Evolutionary conservation across 2,797 vertebrate species (phyloP).

Genomic region (Nyctibius grandis): DNA sequence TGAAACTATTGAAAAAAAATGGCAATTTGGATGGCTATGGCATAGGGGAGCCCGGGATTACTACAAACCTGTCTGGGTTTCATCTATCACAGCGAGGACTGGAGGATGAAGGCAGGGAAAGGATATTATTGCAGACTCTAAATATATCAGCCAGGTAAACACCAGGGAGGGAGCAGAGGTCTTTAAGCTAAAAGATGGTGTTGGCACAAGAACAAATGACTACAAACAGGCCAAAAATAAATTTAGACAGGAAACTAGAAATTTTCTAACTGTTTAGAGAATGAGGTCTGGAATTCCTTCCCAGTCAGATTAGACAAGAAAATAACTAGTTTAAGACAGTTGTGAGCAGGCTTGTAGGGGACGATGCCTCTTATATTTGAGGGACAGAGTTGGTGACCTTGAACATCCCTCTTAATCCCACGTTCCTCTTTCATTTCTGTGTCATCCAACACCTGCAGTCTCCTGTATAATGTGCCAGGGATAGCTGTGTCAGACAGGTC

Average conservation of each 20-base stretch:
- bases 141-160: constrained; percentile 38
- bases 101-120: neutral
- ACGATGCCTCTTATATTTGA: neutral
- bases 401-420: constrained; percentile 8
- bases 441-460: neutral
- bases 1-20: neutral
- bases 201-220: constrained; percentile 1
- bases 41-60: neutral
- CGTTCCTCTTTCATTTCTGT: neutral
- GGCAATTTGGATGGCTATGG: neutral
- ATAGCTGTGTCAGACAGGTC: constrained; percentile 14
- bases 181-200: constrained; percentile 19
- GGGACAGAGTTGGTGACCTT: neutral
- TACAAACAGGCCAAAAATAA: constrained; percentile 24
- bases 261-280: neutral
- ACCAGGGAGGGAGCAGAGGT: constrained; percentile 1
- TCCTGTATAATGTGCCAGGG: neutral
- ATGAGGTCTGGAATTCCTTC: neutral
- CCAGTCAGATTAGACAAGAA: neutral
- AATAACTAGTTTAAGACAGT: neutral
- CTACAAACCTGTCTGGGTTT: neutral
- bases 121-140: neutral
- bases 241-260: neutral
- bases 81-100: neutral
- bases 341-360: neutral